These are phyloP conservation scores for Conomelus anceps DNA, from an alignment of 2,888 invertebrate genomes.

Conservation along the genomic window DNA sequence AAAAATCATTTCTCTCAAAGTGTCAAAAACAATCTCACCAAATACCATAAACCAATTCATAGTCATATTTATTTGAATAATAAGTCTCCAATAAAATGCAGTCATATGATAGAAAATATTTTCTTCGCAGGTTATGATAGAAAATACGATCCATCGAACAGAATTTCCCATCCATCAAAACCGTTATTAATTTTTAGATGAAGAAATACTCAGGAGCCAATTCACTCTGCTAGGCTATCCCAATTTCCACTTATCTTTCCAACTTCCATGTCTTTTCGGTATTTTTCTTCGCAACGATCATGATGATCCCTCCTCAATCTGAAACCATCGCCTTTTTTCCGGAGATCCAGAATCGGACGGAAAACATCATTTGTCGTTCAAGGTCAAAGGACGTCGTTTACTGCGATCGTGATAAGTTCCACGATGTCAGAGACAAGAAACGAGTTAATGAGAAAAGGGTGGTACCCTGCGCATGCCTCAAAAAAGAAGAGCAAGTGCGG, in stretches of 20 bases:
- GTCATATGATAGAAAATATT: too few species aligned
- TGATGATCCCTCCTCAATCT: too few species aligned
- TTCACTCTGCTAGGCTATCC: neutral
- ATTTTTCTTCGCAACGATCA: neutral
- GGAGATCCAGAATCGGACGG: too few species aligned
- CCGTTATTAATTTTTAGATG: too few species aligned
- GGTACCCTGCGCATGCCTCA: neutral
- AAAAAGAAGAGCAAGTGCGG: neutral
- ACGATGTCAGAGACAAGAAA: neutral
- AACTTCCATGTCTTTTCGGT: neutral
- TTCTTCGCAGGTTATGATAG: too few species aligned
- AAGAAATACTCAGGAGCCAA: neutral
- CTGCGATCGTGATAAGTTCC: neutral
- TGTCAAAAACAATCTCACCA: too few species aligned
- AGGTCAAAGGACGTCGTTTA: neutral
- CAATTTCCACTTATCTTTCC: neutral
- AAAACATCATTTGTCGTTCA: neutral
- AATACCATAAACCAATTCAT: too few species aligned
- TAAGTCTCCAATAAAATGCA: too few species aligned
- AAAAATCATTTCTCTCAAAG: too few species aligned
- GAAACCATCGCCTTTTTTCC: neutral
- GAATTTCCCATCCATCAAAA: too few species aligned
- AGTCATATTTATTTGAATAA: too few species aligned
- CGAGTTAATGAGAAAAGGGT: neutral
- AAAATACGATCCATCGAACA: too few species aligned